phyloP scores from a whole-genome alignment of 2,113 vertebrate genomes.

The Maccullochella peelii region DNA sequence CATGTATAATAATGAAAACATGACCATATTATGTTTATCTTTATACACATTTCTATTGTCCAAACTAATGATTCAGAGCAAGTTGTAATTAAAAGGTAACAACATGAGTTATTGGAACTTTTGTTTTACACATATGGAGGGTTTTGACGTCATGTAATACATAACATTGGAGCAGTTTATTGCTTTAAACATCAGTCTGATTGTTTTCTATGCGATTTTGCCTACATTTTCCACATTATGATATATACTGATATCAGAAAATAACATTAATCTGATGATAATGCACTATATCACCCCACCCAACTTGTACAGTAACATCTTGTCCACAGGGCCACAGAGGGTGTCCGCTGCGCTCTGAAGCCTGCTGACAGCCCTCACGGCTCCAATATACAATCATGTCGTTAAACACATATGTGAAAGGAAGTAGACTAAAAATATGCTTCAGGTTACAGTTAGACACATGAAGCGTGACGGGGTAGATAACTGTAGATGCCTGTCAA shows the following conservation, averaged over 20 bases:
- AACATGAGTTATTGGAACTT: neutral
- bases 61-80: neutral
- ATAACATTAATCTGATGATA: neutral
- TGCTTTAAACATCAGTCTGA: neutral
- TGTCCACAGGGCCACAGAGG: neutral
- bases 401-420: neutral
- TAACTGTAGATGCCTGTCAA: neutral
- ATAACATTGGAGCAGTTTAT: neutral
- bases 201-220: neutral
- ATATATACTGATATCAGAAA: neutral
- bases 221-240: neutral
- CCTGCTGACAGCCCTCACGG: neutral
- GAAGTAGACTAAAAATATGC: neutral
- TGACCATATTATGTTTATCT: neutral
- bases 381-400: neutral
- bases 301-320: neutral
- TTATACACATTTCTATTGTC: neutral
- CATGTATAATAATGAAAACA: neutral
- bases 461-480: neutral
- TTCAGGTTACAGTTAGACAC: neutral
- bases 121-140: neutral
- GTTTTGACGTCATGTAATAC: neutral
- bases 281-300: too few species aligned
- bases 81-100: neutral
- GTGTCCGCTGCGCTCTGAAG: neutral